Evolutionary conservation across 30 jellyfish, hydroid and myxozoan genomes (phyloP).

Genomic region (Hydractinia symbiolongicarpus): DNA sequence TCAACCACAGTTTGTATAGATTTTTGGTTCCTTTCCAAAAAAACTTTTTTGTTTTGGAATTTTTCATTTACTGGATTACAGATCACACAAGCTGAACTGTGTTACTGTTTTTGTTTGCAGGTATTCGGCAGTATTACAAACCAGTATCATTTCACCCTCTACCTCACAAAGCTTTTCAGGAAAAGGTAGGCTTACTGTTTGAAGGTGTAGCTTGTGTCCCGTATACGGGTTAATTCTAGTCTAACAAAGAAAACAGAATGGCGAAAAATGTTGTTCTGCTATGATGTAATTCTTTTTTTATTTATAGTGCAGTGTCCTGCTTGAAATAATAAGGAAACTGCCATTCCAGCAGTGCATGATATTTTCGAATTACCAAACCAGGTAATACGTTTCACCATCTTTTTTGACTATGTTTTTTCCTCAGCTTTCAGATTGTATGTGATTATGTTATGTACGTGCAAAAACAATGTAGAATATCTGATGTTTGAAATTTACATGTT

Average conservation of each 20-base stretch:
- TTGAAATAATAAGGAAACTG: slow-evolving; percentile 21
- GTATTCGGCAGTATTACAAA: slow-evolving; percentile 56
- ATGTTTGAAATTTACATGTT: too few species aligned
- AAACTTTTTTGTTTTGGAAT: too few species aligned
- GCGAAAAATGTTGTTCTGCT: neutral
- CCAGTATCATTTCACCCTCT: slow-evolving; percentile 56
- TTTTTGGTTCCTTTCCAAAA: too few species aligned
- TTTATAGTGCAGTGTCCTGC: slow-evolving; percentile 44
- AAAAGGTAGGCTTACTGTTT: slow-evolving; percentile 49
- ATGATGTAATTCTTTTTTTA: neutral
- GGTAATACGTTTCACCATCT: slow-evolving; percentile 33
- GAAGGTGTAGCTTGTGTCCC: neutral
- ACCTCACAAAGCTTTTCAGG: slow-evolving; percentile 63
- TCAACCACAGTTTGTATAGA: too few species aligned
- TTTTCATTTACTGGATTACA: too few species aligned
- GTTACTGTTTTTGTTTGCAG: slow-evolving; percentile 33
- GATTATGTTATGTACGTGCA: too few species aligned
- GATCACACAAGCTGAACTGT: too few species aligned
- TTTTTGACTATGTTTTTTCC: too few species aligned
- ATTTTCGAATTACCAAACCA: slow-evolving; percentile 85
- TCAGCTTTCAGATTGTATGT: too few species aligned
- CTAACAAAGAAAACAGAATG: neutral
- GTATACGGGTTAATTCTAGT: neutral
- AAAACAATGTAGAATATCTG: too few species aligned
- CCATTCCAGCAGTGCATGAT: slow-evolving; percentile 89